Evolutionary conservation across 2,113 vertebrate species (phyloP).

Genomic region (Sprattus sprattus): DNA sequence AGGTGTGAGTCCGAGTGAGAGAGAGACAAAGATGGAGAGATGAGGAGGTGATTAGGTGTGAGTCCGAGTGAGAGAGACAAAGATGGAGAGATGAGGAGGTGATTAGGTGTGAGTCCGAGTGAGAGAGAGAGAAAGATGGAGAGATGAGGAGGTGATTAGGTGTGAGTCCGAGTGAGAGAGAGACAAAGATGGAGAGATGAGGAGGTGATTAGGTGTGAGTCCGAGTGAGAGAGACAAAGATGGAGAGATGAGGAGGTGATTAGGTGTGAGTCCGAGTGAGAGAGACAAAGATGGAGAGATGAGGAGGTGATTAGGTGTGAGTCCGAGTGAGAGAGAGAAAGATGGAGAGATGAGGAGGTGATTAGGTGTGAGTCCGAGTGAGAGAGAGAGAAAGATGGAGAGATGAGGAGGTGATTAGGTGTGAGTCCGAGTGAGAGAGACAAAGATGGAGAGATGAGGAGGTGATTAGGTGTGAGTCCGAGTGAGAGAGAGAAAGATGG

Average conservation of each 20-base stretch:
- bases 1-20: not conserved
- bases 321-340: not conserved
- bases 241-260: not conserved
- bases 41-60: not conserved
- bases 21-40: not conserved
- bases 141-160: not conserved
- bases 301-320: not conserved
- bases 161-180: not conserved
- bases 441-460: not conserved
- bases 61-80: not conserved
- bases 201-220: not conserved
- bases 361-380: not conserved
- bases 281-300: not conserved
- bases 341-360: not conserved
- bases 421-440: not conserved
- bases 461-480: not conserved
- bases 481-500: not conserved
- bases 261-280: not conserved
- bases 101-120: not conserved
- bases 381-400: conserved; percentile 3
- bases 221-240: not conserved
- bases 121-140: conserved; percentile 3
- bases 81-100: not conserved
- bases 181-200: not conserved
- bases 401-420: not conserved